Conservation (phyloP, 2,797 vertebrate genomes). For the Platyrinchus mystaceus region DNA sequence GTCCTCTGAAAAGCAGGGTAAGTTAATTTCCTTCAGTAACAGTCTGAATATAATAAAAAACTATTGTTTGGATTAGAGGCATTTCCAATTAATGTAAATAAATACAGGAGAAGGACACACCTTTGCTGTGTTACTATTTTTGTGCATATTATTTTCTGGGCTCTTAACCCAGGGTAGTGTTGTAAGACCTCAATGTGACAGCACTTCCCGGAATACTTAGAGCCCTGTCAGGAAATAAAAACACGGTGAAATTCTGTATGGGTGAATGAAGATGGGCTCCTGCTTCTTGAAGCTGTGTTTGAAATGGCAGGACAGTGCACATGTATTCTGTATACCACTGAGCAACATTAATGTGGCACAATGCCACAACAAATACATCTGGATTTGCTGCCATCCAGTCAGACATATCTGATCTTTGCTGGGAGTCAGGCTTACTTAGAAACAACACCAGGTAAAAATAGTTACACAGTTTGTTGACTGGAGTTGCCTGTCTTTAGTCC, state of each 20-base stretch:
- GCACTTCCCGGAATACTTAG: not conserved
- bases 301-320: not conserved
- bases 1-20: not conserved
- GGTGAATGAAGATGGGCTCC: not conserved
- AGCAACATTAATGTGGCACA: not conserved
- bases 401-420: not conserved
- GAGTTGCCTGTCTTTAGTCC: not conserved
- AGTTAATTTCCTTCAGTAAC: not conserved
- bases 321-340: not conserved
- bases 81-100: not conserved
- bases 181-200: not conserved
- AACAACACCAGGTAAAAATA: not conserved
- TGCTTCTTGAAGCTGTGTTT: not conserved
- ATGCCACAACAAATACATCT: not conserved
- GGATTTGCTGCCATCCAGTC: not conserved
- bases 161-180: not conserved
- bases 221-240: not conserved
- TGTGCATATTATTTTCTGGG: not conserved
- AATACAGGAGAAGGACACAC: not conserved
- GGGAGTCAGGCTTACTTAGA: not conserved
- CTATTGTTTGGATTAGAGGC: not conserved
- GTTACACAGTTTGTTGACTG: not conserved
- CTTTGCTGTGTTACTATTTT: not conserved
- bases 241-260: not conserved
- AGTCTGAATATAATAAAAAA: not conserved